A percentile compares a stretch with the other conserved stretches of the same genome.
Conservation (phyloP, 2,797 vertebrate species). For the Loris lydekkerianus region DNA sequence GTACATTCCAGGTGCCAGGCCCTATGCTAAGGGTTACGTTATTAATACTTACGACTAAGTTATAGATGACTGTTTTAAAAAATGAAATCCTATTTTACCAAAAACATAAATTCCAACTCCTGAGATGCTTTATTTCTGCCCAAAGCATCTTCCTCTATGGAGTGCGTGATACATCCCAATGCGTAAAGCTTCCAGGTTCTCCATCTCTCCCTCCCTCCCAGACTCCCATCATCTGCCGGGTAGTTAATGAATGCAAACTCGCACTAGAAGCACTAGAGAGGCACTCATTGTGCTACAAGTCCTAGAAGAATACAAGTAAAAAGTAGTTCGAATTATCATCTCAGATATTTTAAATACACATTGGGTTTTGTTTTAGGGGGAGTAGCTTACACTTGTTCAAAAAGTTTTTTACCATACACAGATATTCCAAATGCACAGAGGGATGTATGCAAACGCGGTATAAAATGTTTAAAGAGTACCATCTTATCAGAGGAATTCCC, state of each 20-base stretch:
- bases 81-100: constrained; percentile 15
- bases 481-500: background rate
- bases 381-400: background rate
- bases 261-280: background rate
- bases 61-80: background rate
- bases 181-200: background rate
- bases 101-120: background rate
- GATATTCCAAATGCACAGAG: background rate
- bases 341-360: background rate
- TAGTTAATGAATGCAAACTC: background rate
- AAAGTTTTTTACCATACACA: background rate
- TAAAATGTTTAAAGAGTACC: too few relatives aligned
- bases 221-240: background rate
- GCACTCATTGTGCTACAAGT: background rate
- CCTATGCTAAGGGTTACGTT: background rate
- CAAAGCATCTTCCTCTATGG: background rate
- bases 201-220: background rate
- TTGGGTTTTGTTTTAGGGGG: background rate
- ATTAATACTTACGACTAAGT: background rate
- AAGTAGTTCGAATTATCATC: background rate
- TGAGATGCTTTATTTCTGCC: background rate
- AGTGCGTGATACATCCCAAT: background rate
- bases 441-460: background rate
- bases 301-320: background rate
- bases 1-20: constrained; percentile 33